Base-by-base conservation (phyloP, 1,140 invertebrate species). In the Cherax destructor region DNA sequence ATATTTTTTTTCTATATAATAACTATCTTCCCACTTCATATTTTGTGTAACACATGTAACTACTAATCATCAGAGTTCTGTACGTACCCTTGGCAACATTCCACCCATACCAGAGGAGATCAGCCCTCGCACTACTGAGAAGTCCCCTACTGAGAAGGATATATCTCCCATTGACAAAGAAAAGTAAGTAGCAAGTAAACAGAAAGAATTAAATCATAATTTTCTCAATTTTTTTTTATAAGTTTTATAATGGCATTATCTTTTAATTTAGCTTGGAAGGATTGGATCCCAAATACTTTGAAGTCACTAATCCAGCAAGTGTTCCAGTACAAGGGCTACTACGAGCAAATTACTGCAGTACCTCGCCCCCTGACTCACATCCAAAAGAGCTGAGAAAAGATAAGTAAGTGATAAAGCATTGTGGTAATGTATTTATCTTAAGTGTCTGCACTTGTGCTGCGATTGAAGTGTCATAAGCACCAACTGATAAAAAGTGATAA, bases 31-130 rank as follows among this genome's bases (percentile, higher is more conserved):
- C 30, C 30, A 41, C 30, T 41, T 41, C 30, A 41, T 41, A 41
- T 2, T 41, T 41, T 41, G 30, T 41, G 30, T 41, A 41, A 41
- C 30, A 41, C 30, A 41, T 41, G 30, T 61, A 83, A 13, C 3
- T 18, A 85, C 77, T 59, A n/a, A 41, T 61, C n/a, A 52, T 88
- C 87, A 88, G 87, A 83, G 78, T 50, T 88, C 87, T 30, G 30
- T 88, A 65, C 87, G 87, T 74, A 47, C 69, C 49, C 6, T 88
- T 50, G 87, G 78, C 10, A 80, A 61, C 87, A 88, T 88, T 49
- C 87, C 78, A 24, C 65, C 87, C 7, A 88, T 88, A 88, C 87
- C 87, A 30, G 87, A 88, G 50, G 87, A 83, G 30, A 88, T 88
- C 21, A 88, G 87, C 56, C 87, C 87, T 21, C 87, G 79, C 9